Percentiles rank a stretch among this genome's conserved stretches.
Conservation (phyloP, 1,140 invertebrate species). For the Samia ricini region DNA sequence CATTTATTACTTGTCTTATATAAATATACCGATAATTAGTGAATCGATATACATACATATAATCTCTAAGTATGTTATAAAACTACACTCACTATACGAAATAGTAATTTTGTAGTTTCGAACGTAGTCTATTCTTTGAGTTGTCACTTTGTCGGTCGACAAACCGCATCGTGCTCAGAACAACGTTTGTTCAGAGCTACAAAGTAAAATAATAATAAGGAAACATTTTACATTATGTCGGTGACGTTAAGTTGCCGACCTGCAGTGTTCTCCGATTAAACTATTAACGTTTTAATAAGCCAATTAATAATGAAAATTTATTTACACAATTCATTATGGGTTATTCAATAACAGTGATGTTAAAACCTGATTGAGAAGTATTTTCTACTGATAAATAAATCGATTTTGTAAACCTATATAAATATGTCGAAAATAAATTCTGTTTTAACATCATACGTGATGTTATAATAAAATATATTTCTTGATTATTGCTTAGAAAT, state of each 20-base stretch:
- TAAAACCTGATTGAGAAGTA: too few relatives aligned
- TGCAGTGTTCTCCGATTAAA: conserved; percentile 9
- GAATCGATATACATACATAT: background rate
- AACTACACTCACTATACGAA: background rate
- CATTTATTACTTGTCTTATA: too few relatives aligned
- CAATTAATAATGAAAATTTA: background rate
- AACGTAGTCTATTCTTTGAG: conserved; percentile 16
- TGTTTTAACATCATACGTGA: too few relatives aligned
- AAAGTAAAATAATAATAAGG: conserved; percentile 30
- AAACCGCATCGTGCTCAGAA: background rate
- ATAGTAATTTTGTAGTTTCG: conserved; percentile 18
- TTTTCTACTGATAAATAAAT: too few relatives aligned
- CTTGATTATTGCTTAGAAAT: too few relatives aligned
- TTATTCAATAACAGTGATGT: background rate
- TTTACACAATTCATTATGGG: background rate
- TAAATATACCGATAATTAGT: background rate
- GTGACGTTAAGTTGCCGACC: conserved; percentile 22
- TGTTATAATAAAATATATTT: too few relatives aligned
- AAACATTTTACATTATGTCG: conserved; percentile 24
- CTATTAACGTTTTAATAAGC: background rate
- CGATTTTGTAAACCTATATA: too few relatives aligned
- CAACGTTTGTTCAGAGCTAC: conserved; percentile 20
- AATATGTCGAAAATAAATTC: too few relatives aligned
- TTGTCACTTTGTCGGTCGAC: conserved; percentile 4
- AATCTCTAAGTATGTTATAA: background rate